Base-by-base conservation (phyloP, 1,140 invertebrate genomes). In the Homarus americanus region DNA sequence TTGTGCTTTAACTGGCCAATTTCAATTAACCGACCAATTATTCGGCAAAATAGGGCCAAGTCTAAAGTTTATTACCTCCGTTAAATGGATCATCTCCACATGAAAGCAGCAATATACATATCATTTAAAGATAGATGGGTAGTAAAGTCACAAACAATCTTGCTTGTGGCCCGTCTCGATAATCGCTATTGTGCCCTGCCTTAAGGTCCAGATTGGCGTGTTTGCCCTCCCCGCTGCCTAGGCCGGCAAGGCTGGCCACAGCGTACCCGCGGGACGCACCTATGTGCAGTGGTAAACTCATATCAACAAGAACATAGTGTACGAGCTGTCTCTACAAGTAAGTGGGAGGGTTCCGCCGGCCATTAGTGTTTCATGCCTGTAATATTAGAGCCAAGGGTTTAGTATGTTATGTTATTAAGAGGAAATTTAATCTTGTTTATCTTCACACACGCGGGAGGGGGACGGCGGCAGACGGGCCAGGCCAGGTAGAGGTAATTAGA, bases 31-130 rank as follows among this genome's bases (percentile, higher is more conserved):
- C 76, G 75, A 87, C 86, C 86, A 87, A 87, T 87, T 87, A 87
- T 87, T 87, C 53, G 86, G 72, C 86, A 87, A 87, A 87, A 87
- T 87, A 87, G 86, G 86, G 76, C 76, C 86, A 87, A 79, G 86
- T 87, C 86, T 63, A 72, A 87, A 87, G 75, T 87, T 87, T 87
- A 87, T 87, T 87, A 87, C 86, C 49, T 87, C 53, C 36, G 86
- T 87, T 87, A 87, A 87, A 87, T 87, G 86, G 75, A 87, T 87
- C 86, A 87, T 44, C 76, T 79, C 78, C 75, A 87, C 86, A 87
- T 87, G 86, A 87, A 87, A 87, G 86, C 86, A 80, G 86, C 58
- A 87, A 87, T 87, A 87, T 87, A 79, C 86, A 87, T 87, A 79
- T 87, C 86, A 87, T 87, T 87, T 78, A 80, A 78, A 79, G 76